A percentile compares a stretch with the other conserved stretches of the same genome.
Evolutionary conservation across 1,140 invertebrate genomes (phyloP).

Genomic region (Euura saliciscinereae): DNA sequence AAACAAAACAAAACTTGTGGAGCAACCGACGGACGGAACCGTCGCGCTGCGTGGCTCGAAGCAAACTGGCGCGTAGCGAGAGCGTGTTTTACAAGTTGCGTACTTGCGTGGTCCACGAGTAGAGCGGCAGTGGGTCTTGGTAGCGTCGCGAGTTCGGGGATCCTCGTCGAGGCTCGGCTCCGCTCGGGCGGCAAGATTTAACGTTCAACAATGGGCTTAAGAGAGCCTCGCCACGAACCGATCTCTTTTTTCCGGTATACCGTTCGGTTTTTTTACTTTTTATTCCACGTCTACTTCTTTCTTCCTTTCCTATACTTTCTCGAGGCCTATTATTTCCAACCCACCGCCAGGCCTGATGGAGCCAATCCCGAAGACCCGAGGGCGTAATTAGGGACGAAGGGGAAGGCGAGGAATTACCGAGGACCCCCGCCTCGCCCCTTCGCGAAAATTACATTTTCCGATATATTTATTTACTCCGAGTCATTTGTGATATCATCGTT

Average conservation of each 20-base stretch:
- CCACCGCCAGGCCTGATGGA: constrained; percentile 22
- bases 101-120: neutral
- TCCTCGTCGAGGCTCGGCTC: neutral
- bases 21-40: neutral
- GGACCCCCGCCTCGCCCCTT: too few species aligned
- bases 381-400: constrained; percentile 33
- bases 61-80: neutral
- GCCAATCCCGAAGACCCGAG: constrained; percentile 17
- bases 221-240: neutral
- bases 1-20: too few species aligned
- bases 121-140: neutral
- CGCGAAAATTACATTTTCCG: too few species aligned
- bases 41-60: neutral
- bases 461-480: too few species aligned
- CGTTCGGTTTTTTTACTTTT: neutral
- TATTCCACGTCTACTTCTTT: neutral
- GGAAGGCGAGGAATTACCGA: constrained; percentile 11
- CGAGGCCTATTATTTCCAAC: constrained; percentile 31
- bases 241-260: neutral
- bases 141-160: neutral
- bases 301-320: neutral
- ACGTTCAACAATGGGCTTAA: neutral
- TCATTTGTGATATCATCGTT: too few species aligned
- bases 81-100: neutral
- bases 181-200: neutral